These are phyloP conservation scores for Marronus borbonicus DNA, from an alignment of 2,888 invertebrate species.

Conservation along the genomic window DNA sequence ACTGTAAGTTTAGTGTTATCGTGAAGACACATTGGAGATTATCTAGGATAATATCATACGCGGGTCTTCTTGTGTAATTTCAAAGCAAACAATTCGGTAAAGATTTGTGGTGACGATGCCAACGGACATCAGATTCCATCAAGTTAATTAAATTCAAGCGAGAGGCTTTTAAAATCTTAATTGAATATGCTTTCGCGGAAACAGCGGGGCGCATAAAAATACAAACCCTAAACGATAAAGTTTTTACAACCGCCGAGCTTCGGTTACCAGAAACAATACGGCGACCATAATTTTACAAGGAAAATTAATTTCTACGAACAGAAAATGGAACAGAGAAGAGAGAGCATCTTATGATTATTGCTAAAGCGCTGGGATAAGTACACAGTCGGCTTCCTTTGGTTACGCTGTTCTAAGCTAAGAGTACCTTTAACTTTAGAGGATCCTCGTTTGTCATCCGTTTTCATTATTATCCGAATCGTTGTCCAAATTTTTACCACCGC, in stretches of 20 bases:
- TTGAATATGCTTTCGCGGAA: slow-evolving; percentile 7
- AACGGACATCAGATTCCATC: slow-evolving; percentile 6
- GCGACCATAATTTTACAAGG: not conserved
- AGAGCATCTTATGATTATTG: not conserved
- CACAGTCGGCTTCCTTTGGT: not conserved
- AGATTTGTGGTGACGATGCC: not conserved
- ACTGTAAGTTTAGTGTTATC: too few relatives aligned
- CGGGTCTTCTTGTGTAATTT: too few relatives aligned
- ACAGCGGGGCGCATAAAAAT: slow-evolving; percentile 1
- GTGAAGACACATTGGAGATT: too few relatives aligned
- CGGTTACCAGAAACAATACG: not conserved
- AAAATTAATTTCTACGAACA: not conserved
- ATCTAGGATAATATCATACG: too few relatives aligned
- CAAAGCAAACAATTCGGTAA: not conserved
- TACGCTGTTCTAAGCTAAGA: too few relatives aligned
- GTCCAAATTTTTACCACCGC: too few relatives aligned
- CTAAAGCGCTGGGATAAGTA: not conserved
- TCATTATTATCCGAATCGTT: too few relatives aligned
- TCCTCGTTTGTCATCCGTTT: too few relatives aligned
- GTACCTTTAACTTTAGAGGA: too few relatives aligned
- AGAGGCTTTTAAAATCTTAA: slow-evolving; percentile 22
- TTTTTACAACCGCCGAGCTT: slow-evolving; percentile 15
- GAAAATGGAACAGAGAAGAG: not conserved
- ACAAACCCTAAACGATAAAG: slow-evolving; percentile 15
- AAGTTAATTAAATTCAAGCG: slow-evolving; percentile 32